A percentile compares a stretch with the other conserved stretches of the same genome.
Conservation (phyloP, 2,113 vertebrate species). For the Ornithorhynchus anatinus region DNA sequence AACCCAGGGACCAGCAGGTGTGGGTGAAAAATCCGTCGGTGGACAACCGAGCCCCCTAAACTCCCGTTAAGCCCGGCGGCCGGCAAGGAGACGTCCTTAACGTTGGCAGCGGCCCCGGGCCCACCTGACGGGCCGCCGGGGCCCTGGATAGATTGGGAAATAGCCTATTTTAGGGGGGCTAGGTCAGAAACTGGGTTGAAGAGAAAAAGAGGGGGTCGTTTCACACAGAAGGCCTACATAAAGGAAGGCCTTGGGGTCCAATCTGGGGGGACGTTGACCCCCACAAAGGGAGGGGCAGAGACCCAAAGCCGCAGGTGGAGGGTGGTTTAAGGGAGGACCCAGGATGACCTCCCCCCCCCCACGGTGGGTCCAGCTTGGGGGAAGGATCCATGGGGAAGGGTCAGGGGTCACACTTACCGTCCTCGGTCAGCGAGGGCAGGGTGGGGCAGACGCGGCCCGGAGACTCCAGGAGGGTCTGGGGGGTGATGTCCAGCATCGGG, state of each 20-base stretch:
- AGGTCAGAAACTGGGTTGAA: background rate
- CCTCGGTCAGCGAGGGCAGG: constrained; percentile 56
- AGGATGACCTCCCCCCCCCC: background rate
- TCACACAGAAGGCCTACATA: background rate
- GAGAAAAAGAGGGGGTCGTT: background rate
- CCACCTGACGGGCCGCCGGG: no score
- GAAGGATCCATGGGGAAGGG: background rate
- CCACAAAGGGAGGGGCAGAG: no score
- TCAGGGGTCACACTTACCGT: constrained; percentile 45
- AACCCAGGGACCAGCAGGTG: no score
- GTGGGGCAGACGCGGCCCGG: constrained; percentile 46
- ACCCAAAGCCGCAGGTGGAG: background rate
- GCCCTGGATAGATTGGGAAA: no score
- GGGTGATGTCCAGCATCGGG: constrained; percentile 57
- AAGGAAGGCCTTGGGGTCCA: background rate
- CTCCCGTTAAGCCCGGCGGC: no score
- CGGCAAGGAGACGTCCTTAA: no score
- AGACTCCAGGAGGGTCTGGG: constrained; percentile 3
- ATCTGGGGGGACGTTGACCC: no score
- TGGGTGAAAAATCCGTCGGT: no score
- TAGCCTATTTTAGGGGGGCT: no score
- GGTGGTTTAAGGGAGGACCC: background rate
- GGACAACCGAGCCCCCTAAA: no score
- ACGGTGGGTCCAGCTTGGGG: background rate
- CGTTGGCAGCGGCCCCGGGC: no score